Evolutionary conservation across 2,113 vertebrate species (phyloP).

Genomic region (Ascaphus truei): DNA sequence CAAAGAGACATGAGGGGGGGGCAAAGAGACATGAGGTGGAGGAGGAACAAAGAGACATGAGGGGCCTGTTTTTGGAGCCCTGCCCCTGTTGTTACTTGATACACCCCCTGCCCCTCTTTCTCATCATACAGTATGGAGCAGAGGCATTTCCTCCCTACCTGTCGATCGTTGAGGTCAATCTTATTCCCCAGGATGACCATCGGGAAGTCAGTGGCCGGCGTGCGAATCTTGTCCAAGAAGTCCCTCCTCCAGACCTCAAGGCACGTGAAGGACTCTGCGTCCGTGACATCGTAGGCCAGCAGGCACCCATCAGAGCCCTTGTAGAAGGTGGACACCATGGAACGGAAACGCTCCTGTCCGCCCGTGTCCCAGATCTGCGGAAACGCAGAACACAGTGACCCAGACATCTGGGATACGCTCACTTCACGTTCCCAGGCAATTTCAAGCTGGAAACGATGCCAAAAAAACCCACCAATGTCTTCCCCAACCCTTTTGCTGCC

Average conservation of each 20-base stretch:
- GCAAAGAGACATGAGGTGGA: too few relatives aligned
- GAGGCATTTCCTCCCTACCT: conserved; percentile 55
- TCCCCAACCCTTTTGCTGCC: too few relatives aligned
- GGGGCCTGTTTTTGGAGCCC: too few relatives aligned
- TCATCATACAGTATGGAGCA: too few relatives aligned
- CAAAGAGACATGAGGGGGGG: too few relatives aligned
- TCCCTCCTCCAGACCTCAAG: conserved; percentile 68
- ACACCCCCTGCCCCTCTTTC: too few relatives aligned
- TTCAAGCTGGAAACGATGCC: too few relatives aligned
- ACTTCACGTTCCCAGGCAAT: too few relatives aligned
- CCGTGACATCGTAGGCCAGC: conserved; percentile 69
- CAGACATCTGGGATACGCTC: too few relatives aligned
- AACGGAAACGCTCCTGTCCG: conserved; percentile 72
- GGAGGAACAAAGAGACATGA: too few relatives aligned
- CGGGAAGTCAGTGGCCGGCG: conserved; percentile 58
- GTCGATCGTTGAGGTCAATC: conserved; percentile 63
- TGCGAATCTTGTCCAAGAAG: conserved; percentile 62
- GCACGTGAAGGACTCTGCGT: conserved; percentile 65
- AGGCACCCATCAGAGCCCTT: conserved; percentile 72
- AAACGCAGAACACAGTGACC: neutral
- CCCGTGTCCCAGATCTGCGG: conserved; percentile 77
- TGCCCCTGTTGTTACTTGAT: too few relatives aligned
- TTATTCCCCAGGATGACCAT: conserved; percentile 76
- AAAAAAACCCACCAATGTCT: too few relatives aligned
- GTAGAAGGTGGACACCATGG: conserved; percentile 73